Evolutionary conservation across 2,113 vertebrate genomes (phyloP).

Genomic region (Leptodactylus fuscus): DNA sequence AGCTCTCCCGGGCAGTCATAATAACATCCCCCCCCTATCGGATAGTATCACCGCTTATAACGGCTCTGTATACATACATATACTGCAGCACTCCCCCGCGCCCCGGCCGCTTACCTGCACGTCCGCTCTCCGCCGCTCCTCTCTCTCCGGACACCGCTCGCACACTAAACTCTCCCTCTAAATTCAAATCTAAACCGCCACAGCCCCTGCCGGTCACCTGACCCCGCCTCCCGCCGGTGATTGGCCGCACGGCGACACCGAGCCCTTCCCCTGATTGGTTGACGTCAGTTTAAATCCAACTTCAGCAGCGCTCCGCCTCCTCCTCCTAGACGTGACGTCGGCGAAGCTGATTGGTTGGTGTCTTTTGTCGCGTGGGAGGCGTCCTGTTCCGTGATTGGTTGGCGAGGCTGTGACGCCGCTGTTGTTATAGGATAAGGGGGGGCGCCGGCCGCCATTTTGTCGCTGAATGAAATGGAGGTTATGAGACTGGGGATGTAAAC

Average conservation of each 20-base stretch:
- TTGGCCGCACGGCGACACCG: background rate
- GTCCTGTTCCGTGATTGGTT: background rate
- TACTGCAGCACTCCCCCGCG: too few species aligned
- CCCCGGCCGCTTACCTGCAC: background rate
- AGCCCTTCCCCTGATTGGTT: constrained; percentile 5
- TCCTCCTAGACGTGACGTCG: background rate
- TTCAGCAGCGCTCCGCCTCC: background rate
- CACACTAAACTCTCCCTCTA: background rate
- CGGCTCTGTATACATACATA: too few species aligned
- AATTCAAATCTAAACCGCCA: constrained; percentile 46
- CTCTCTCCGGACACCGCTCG: background rate
- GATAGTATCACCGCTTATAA: too few species aligned
- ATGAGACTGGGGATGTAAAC: background rate
- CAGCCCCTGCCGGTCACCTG: background rate
- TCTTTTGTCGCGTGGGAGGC: background rate
- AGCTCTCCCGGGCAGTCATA: too few species aligned
- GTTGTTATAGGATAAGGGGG: background rate
- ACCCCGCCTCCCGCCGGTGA: background rate
- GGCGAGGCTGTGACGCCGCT: background rate
- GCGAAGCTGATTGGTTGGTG: background rate
- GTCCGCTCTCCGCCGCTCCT: background rate
- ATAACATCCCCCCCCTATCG: too few species aligned
- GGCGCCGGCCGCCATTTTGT: constrained; percentile 40
- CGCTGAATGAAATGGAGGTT: constrained; percentile 43
- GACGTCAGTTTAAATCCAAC: background rate